Evolutionary conservation across 2,113 vertebrate genomes (phyloP), one percentile per base, ranked within the genome.

Genomic region (Pagrus major): DNA sequence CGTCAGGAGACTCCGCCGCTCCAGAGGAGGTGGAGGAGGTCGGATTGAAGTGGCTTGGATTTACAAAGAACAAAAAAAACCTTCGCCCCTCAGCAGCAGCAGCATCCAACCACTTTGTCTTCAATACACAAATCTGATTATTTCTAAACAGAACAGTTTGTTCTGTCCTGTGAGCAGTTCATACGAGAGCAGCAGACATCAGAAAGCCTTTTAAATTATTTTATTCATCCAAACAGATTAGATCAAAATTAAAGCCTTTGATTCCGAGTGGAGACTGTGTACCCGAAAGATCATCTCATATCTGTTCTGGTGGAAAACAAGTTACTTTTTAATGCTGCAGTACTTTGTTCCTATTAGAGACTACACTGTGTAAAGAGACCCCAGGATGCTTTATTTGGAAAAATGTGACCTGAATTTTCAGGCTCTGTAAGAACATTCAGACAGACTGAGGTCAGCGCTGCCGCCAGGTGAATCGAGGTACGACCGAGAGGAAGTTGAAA

Each of bases 381-480:
- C 5, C 6, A 64, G 1, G 44, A 35, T 11, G 55, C 8, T 67
- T 37, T 44, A 42, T 78, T 65, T 65, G 23, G 63, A 54, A 25
- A 63, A 35, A 5, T 39, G 41, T 73, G 74, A 67, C 72, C 63
- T 76, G 47, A 31, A 80, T 72, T 80, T 59, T 51, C 11, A 54
- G 5, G 29, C 29, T 78, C 12, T 54, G 1, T 18, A 23, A 35
- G 29, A 61, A 60, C n/a, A 68, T 78, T 47, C 65, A 78, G 44
- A 60, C 31, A 44, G 66, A 51, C 21, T 47, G 20, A 60, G 37
- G 44, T 61, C 71, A 44, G 60, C 1, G 6, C 27, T 16, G 58
- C 58, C 25, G 23, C 29, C 0, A 54, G 58, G 49, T 67, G 55
- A 74, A 7, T 0, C 51, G 44, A 21, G 29, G 5, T 27, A 11